phyloP scores from a whole-genome alignment of 2,113 vertebrate species.

The Mohoua ochrocephala region DNA sequence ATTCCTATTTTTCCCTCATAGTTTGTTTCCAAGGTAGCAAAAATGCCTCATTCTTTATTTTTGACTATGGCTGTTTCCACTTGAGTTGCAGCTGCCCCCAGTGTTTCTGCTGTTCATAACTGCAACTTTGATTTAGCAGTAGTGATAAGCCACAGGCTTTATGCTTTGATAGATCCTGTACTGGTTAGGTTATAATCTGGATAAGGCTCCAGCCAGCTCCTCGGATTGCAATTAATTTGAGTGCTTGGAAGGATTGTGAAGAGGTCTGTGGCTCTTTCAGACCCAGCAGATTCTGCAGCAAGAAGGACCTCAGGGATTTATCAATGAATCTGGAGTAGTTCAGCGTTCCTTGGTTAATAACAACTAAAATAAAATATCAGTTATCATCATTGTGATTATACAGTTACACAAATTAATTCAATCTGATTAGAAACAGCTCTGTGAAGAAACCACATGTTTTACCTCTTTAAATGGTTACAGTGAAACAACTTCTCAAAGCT shows the following conservation, averaged over 20 bases:
- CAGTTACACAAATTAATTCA: constrained; percentile 57
- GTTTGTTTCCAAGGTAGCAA: not conserved
- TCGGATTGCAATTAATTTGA: not conserved
- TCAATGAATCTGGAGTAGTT: constrained; percentile 37
- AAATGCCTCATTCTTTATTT: not conserved
- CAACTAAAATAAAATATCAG: constrained; percentile 63
- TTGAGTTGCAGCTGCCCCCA: not conserved
- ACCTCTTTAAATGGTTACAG: constrained; percentile 62
- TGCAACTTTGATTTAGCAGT: not conserved
- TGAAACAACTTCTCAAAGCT: constrained; percentile 54
- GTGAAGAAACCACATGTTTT: constrained; percentile 69
- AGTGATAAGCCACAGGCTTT: not conserved
- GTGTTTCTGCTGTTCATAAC: not conserved
- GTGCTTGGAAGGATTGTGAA: not conserved
- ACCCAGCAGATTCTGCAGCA: not conserved
- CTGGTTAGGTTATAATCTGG: not conserved
- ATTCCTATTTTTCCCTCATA: not conserved
- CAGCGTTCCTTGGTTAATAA: constrained; percentile 23
- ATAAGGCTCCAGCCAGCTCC: not conserved
- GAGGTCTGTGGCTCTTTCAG: not conserved
- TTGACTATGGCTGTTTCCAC: not conserved
- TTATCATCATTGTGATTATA: constrained; percentile 51
- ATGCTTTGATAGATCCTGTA: not conserved
- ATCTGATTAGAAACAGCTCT: constrained; percentile 67
- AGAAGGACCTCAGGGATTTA: not conserved